phyloP scores from a whole-genome alignment of 2,888 invertebrate species.

The Netelia fuscicornis region DNA sequence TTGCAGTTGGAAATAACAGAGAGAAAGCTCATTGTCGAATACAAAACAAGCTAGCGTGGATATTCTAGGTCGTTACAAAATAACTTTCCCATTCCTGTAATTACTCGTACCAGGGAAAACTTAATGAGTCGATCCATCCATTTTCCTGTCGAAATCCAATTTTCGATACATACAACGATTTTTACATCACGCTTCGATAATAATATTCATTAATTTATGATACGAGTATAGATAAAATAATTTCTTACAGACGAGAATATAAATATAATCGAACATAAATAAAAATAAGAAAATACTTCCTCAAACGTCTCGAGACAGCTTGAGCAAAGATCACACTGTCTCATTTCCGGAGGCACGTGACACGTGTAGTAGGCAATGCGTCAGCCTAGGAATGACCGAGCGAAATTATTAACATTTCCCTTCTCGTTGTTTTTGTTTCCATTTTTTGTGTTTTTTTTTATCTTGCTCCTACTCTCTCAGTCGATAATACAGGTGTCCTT shows the following conservation, averaged over 20 bases:
- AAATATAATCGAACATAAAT: not conserved
- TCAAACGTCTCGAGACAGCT: not conserved
- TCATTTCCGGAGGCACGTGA: not conserved
- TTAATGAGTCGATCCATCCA: no score
- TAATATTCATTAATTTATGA: no score
- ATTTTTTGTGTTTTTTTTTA: constrained; percentile 6
- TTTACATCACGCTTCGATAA: no score
- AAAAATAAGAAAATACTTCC: not conserved
- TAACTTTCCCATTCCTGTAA: no score
- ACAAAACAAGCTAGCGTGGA: no score
- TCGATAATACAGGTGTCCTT: not conserved
- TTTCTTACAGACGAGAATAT: not conserved
- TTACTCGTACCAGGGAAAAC: no score
- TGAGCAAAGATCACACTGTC: not conserved
- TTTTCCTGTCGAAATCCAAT: no score
- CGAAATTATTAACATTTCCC: constrained; percentile 13
- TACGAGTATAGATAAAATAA: no score
- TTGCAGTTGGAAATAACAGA: no score
- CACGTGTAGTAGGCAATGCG: not conserved
- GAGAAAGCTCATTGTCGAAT: no score
- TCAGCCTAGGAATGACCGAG: not conserved
- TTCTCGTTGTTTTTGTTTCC: not conserved
- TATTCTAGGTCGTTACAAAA: no score
- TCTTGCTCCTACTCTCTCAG: not conserved
- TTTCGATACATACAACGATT: no score